A percentile compares a stretch with the other conserved stretches of the same genome.
Conservation (phyloP, 1,140 invertebrate genomes). For the Bombus soroeensis region DNA sequence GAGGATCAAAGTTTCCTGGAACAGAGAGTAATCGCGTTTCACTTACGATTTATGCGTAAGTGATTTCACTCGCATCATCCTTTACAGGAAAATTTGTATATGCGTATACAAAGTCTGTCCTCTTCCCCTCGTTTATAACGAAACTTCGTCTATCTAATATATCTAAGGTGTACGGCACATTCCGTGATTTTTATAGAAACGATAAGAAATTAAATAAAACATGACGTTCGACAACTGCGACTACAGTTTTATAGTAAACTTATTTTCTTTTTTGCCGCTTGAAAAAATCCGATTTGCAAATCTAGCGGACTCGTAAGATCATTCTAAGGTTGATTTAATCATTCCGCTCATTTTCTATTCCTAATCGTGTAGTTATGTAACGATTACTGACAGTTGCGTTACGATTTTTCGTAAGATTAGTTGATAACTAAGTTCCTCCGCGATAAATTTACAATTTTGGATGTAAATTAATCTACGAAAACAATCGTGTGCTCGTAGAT, state of each 20-base stretch:
- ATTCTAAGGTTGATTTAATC: too few species aligned
- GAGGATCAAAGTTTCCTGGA: constrained; percentile 56
- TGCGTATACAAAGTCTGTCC: not conserved
- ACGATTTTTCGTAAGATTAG: not conserved
- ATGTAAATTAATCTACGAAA: not conserved
- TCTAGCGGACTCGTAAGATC: too few species aligned
- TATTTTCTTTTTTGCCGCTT: not conserved
- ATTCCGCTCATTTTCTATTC: not conserved
- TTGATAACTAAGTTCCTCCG: not conserved
- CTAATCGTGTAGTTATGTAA: not conserved
- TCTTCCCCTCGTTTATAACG: not conserved
- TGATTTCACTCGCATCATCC: constrained; percentile 30
- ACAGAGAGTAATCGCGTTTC: constrained; percentile 43
- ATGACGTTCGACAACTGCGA: too few species aligned
- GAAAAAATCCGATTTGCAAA: too few species aligned
- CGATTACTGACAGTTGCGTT: constrained; percentile 24
- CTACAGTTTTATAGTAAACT: not conserved
- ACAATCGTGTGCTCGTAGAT: not conserved
- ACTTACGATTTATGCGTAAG: constrained; percentile 31
- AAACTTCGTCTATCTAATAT: too few species aligned
- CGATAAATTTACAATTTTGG: constrained; percentile 3
- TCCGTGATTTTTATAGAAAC: too few species aligned
- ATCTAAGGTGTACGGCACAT: too few species aligned
- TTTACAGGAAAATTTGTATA: not conserved
- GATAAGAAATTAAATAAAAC: too few species aligned